Base-by-base conservation (phyloP, 2,113 vertebrate genomes). In the Fulica atra region DNA sequence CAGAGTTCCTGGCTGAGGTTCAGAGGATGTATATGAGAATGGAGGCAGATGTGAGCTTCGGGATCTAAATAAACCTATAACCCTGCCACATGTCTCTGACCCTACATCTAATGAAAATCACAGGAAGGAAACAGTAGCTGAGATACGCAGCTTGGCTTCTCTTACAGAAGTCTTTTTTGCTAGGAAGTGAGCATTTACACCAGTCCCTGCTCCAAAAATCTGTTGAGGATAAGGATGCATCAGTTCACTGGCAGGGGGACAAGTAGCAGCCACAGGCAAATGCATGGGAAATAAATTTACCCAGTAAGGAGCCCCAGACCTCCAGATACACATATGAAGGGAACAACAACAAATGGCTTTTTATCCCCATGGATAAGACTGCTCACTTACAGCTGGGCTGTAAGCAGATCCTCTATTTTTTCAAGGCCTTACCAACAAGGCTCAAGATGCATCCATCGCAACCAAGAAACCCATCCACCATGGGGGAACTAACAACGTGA, bases 291-390 rank as follows among this genome's bases (percentile, higher is more conserved):
- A 93, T 13, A 0, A 70, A 57, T 78, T 63, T 59, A 72, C 7
- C 10, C 9, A 2, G 5, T 40, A 24, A 81, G 81, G 78, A 87
- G 60, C 17, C 18, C 10, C 63, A 35, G 25, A 76, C 29, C 10
- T 50, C n/a, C 44, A 74, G 28, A 42, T 8, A 78, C 1, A 9
- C 0, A 17, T 20, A 18, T 0, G 1, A 78, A 3, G 13, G 3
- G 25, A 70, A 81, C 28, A 56, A 7, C 18, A 54, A 6, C 7
- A 81, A 91, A 81, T 1, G 2, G n/a, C 13, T 86, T 56, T 77
- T 73, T 31, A 69, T 16, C 11, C 31, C 23, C 26, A 86, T 66
- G 51, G 8, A 53, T 35, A 78, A 68, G 5, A 42, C 21, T 53
- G 4, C 17, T 77, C 16, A 28, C 16, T 68, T 38, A 14, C 18